Conservation (phyloP, 1,140 invertebrate species). For the Cotesia glomerata region DNA sequence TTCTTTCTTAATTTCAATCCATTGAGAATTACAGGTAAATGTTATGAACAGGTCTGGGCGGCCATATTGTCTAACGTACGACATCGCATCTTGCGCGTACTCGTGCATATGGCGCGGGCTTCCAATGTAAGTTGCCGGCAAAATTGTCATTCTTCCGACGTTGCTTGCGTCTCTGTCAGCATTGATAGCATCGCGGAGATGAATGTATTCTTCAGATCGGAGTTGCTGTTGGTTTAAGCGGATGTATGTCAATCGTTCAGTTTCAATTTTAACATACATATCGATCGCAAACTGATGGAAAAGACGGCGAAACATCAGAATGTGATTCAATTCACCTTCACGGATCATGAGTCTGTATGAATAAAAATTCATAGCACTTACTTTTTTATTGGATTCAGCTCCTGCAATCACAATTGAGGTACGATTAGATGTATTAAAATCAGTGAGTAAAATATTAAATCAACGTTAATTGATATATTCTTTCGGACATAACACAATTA, state of each 20-base stretch:
- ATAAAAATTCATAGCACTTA: slow-evolving; percentile 56
- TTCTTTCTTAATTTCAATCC: slow-evolving; percentile 44
- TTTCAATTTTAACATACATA: slow-evolving; percentile 52
- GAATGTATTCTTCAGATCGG: background rate
- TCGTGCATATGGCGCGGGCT: slow-evolving; percentile 58
- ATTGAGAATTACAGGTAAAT: slow-evolving; percentile 55
- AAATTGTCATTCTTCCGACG: slow-evolving; percentile 40
- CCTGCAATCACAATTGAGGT: background rate
- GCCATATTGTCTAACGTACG: slow-evolving; percentile 54
- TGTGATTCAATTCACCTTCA: slow-evolving; percentile 32
- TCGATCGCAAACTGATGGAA: slow-evolving; percentile 52
- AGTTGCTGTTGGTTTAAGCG: slow-evolving; percentile 32
- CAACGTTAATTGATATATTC: no score
- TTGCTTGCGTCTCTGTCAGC: slow-evolving; percentile 29
- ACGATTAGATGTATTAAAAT: slow-evolving; percentile 24
- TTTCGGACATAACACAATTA: no score
- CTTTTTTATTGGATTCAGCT: slow-evolving; percentile 39
- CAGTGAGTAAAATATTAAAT: slow-evolving; percentile 18
- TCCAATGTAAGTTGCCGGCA: slow-evolving; percentile 50
- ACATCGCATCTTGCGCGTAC: slow-evolving; percentile 56
- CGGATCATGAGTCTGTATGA: slow-evolving; percentile 50
- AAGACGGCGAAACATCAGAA: slow-evolving; percentile 39
- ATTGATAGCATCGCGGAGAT: background rate
- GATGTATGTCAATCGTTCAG: slow-evolving; percentile 44
- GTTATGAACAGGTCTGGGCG: slow-evolving; percentile 48